A percentile compares a stretch with the other conserved stretches of the same genome.
Conservation (phyloP, 2,113 vertebrate genomes). For the Megaceryle torquata region DNA sequence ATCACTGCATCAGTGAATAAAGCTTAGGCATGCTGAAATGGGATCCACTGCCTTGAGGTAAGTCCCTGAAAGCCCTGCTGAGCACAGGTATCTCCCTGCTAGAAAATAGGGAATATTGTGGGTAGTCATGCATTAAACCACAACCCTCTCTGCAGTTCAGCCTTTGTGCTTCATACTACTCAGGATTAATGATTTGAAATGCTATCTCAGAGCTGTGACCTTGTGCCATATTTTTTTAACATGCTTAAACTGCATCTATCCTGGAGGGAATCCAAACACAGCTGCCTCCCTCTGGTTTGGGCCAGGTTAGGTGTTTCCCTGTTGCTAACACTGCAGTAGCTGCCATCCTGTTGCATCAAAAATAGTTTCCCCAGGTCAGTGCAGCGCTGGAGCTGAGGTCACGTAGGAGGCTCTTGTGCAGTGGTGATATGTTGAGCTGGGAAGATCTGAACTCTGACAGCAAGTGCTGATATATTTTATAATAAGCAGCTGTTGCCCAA, state of each 20-base stretch:
- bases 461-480: neutral
- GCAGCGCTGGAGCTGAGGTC: neutral
- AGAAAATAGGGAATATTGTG: neutral
- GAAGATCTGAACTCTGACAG: neutral
- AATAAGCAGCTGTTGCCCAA: neutral
- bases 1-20: neutral
- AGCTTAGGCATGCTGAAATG: neutral
- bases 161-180: neutral
- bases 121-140: neutral
- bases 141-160: neutral
- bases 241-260: neutral
- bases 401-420: fast-evolving
- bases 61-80: neutral
- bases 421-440: neutral
- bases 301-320: neutral
- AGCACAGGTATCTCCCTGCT: neutral
- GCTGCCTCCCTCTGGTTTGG: neutral
- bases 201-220: neutral
- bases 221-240: neutral
- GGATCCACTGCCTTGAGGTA: neutral
- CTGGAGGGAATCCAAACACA: neutral
- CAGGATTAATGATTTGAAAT: neutral
- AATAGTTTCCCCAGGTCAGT: neutral
- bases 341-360: neutral
- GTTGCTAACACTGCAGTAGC: neutral